Evolutionary conservation across 1,140 invertebrate genomes (phyloP), one percentile per base, ranked within the genome.

Genomic region (Macrobrachium rosenbergii): DNA sequence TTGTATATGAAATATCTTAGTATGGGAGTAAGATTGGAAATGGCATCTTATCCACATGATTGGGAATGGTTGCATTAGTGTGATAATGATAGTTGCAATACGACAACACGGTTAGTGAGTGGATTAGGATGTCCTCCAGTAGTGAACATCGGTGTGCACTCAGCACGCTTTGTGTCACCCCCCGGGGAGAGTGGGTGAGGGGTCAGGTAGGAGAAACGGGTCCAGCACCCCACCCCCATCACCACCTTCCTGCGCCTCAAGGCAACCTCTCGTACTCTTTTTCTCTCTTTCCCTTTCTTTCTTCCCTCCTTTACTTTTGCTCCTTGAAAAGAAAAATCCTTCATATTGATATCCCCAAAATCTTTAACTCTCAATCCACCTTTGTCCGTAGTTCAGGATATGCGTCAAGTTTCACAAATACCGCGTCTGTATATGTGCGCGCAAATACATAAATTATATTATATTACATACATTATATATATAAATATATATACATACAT

Each of bases 111-210:
- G 23, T 17, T 19, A 60, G n/a, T 43, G 78, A 87, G 84, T 87
- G 78, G 78, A 60, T 80, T 62, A 81, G 84, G 77, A 16, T 87
- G 84, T 87, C 67, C 67, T 28, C 23, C 7, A 19, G 23, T 16
- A 75, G 84, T 58, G 84, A 62, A 87, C 84, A 87, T 23, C 78
- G 72, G 67, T 82, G 72, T 82, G 78, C 84, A 87, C 84, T 87
- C 78, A 43, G 37, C 5, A 60, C 43, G 59, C 28, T 73, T 80
- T 80, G 63, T 86, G 75, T 84, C 52, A 52, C 52, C 12, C 12
- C 52, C 52, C 8, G 37, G 82, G 21, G 52, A 59, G 60, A 8
- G 79, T n/a, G 62, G 19, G 81, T 73, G 81, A n/a, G 60, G 62
- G 23, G 79, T 10, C 23, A 60, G 60, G 28, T 67, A 23, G n/a